Evolutionary conservation across 2,888 invertebrate species (phyloP).

Genomic region (Elegia similella): DNA sequence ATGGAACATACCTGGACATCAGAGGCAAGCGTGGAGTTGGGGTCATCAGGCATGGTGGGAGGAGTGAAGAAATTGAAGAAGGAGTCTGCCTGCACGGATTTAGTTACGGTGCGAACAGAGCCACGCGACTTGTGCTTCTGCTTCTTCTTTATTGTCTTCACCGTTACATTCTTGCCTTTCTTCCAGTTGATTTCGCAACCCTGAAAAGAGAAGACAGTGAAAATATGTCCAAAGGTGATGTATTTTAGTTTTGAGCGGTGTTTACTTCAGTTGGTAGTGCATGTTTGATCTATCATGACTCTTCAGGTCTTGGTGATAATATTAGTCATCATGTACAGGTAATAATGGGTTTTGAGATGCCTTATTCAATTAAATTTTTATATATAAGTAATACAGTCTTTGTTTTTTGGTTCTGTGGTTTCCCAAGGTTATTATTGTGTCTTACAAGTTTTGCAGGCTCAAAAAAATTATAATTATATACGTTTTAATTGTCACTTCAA

Average conservation of each 20-base stretch:
- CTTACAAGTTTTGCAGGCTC: too few relatives aligned
- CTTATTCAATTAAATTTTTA: too few relatives aligned
- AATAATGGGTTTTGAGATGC: too few relatives aligned
- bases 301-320: not conserved
- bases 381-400: too few relatives aligned
- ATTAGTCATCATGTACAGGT: constrained; percentile 17
- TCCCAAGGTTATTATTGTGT: too few relatives aligned
- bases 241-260: not conserved
- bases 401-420: too few relatives aligned
- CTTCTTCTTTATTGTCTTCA: constrained; percentile 97
- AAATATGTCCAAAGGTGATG: not conserved
- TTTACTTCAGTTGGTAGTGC: not conserved
- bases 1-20: constrained; percentile 85
- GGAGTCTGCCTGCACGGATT: constrained; percentile 97
- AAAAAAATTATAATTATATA: too few relatives aligned
- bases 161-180: constrained; percentile 97
- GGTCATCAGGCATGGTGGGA: constrained; percentile 92
- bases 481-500: too few relatives aligned
- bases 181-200: constrained; percentile 98
- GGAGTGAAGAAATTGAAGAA: constrained; percentile 99
- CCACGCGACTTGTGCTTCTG: constrained; percentile 99
- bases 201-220: constrained; percentile 43
- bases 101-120: constrained; percentile 95
- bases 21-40: constrained; percentile 91
- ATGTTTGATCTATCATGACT: not conserved